Evolutionary conservation across 1,140 invertebrate species (phyloP).

Genomic region (Bemisia tabaci): DNA sequence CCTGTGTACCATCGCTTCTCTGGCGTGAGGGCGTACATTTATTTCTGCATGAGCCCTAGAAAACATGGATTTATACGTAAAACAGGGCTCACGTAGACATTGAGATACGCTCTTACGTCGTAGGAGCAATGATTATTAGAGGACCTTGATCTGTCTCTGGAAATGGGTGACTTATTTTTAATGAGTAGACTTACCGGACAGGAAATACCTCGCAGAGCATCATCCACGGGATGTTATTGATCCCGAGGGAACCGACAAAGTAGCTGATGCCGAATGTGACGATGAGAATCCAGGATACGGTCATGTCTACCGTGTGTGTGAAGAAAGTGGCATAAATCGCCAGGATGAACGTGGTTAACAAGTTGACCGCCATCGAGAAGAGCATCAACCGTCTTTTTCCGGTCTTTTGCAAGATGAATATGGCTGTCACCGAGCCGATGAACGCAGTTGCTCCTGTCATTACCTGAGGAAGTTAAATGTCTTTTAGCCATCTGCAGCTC

Average conservation of each 20-base stretch:
- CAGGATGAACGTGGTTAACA: conserved; percentile 14
- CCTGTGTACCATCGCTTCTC: too few species aligned
- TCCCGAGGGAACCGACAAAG: conserved; percentile 12
- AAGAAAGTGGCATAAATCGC: conserved; percentile 13
- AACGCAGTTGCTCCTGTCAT: conserved; percentile 3
- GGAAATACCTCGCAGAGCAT: conserved; percentile 20
- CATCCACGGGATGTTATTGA: conserved; percentile 20
- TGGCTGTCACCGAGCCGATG: conserved; percentile 14
- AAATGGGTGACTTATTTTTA: too few species aligned
- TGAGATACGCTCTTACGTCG: too few species aligned
- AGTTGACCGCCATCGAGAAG: conserved; percentile 24
- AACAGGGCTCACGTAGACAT: too few species aligned
- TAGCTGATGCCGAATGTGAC: conserved; percentile 14
- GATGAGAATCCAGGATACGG: not conserved
- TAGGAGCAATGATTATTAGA: too few species aligned
- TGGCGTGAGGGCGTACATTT: too few species aligned
- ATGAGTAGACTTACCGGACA: conserved; percentile 16
- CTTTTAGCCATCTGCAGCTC: too few species aligned
- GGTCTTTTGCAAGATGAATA: conserved; percentile 16
- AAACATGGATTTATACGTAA: too few species aligned
- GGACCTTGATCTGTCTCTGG: too few species aligned
- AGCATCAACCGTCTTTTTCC: conserved; percentile 30
- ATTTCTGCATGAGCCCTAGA: too few species aligned
- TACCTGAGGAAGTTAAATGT: conserved; percentile 14
- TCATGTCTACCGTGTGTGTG: not conserved